Evolutionary conservation across 1,140 invertebrate genomes (phyloP).

Genomic region (Drosophila micromelanica): DNA sequence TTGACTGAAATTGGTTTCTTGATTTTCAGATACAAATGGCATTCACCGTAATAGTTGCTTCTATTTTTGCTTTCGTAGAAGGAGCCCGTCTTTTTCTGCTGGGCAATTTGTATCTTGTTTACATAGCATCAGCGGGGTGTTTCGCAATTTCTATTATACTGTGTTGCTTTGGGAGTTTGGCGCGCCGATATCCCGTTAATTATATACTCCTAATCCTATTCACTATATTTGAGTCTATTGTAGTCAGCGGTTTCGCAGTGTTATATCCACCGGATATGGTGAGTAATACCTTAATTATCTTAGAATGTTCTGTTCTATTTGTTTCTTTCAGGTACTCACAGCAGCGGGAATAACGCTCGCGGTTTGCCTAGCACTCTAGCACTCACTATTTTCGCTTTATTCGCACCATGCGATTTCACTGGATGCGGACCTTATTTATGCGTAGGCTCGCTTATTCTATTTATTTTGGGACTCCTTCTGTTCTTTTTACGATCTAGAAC

Average conservation of each 20-base stretch:
- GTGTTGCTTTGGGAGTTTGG: not conserved
- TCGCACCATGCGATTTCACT: slow-evolving; percentile 54
- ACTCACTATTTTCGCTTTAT: slow-evolving; percentile 32
- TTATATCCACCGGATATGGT: too few species aligned
- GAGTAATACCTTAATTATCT: too few species aligned
- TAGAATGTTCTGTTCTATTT: not conserved
- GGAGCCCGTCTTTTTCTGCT: not conserved
- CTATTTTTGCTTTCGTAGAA: not conserved
- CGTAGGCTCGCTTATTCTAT: not conserved
- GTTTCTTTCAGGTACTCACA: not conserved
- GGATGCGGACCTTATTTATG: slow-evolving; percentile 14
- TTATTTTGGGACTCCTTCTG: not conserved
- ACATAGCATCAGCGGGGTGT: not conserved
- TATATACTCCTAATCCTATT: slow-evolving; percentile 19
- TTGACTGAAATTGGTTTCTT: too few species aligned
- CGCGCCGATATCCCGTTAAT: slow-evolving; percentile 18
- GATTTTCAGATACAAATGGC: slow-evolving; percentile 13
- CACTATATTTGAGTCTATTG: not conserved
- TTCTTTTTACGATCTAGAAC: not conserved
- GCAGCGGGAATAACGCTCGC: slow-evolving; percentile 6
- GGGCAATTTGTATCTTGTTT: not conserved
- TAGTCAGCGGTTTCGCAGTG: too few species aligned
- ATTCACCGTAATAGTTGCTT: not conserved
- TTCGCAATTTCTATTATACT: not conserved
- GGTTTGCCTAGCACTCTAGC: not conserved